Evolutionary conservation across 2,113 vertebrate genomes (phyloP).

Genomic region (Pluvialis apricaria): DNA sequence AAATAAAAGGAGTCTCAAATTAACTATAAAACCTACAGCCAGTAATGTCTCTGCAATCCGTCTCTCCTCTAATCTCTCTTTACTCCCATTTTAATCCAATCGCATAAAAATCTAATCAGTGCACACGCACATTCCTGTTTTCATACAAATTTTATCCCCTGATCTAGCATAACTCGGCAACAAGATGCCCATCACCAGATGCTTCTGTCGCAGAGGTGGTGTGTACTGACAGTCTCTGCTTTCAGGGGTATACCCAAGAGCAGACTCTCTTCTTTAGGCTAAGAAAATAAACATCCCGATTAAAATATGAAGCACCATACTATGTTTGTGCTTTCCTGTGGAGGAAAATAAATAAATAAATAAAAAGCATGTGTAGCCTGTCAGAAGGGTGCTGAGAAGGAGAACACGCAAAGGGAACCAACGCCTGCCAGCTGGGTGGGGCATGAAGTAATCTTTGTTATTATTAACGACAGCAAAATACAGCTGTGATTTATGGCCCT

Average conservation of each 20-base stretch:
- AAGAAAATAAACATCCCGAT: not conserved
- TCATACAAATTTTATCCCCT: conserved; percentile 26
- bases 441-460: conserved; percentile 2
- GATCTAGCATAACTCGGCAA: not conserved
- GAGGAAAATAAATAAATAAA: not conserved
- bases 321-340: not conserved
- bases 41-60: conserved; percentile 3
- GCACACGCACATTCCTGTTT: not conserved
- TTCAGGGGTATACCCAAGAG: not conserved
- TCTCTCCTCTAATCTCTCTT: conserved; percentile 29
- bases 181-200: not conserved
- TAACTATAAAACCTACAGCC: conserved; percentile 27
- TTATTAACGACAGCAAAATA: not conserved
- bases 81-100: conserved; percentile 35
- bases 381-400: not conserved
- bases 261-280: not conserved
- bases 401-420: not conserved
- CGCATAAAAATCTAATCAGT: not conserved
- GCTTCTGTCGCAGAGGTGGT: not conserved
- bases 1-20: conserved; percentile 31
- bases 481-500: not conserved
- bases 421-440: not conserved
- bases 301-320: not conserved
- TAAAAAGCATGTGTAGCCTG: not conserved
- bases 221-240: not conserved